phyloP scores from a whole-genome alignment of 92 coral and sea anemone genomes.

The Palythoa caribaeorum region DNA sequence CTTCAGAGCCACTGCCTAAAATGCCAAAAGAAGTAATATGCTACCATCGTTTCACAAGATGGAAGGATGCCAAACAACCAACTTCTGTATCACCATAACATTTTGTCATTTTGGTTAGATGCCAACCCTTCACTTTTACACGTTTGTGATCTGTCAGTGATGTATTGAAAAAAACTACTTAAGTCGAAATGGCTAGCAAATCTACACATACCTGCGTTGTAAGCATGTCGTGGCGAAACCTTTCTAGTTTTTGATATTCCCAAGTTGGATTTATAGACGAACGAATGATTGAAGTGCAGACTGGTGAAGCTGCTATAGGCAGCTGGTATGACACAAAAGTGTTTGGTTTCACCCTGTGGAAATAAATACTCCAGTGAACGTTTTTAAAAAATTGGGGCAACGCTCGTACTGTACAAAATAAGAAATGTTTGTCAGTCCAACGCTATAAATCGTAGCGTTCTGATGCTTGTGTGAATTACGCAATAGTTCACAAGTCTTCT shows the following conservation, averaged over 20 bases:
- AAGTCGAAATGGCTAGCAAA: background rate
- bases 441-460: no score
- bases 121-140: no score
- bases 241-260: slow-evolving; percentile 93
- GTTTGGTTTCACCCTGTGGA: slow-evolving; percentile 68
- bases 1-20: no score
- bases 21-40: no score
- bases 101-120: background rate
- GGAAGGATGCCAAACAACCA: no score
- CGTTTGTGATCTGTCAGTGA: background rate
- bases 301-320: slow-evolving; percentile 55
- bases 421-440: no score
- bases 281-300: slow-evolving; percentile 71
- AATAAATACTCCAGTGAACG: background rate
- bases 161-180: background rate
- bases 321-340: slow-evolving; percentile 86
- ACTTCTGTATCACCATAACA: background rate
- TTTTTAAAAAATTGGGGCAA: background rate
- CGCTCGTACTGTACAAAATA: background rate
- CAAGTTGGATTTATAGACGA: slow-evolving; percentile 79
- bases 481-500: no score
- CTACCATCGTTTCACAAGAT: no score
- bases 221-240: slow-evolving; percentile 55
- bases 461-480: background rate
- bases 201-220: slow-evolving; percentile 40